Base-by-base conservation (phyloP, 2,888 invertebrate species). In the Lysandra coridon region DNA sequence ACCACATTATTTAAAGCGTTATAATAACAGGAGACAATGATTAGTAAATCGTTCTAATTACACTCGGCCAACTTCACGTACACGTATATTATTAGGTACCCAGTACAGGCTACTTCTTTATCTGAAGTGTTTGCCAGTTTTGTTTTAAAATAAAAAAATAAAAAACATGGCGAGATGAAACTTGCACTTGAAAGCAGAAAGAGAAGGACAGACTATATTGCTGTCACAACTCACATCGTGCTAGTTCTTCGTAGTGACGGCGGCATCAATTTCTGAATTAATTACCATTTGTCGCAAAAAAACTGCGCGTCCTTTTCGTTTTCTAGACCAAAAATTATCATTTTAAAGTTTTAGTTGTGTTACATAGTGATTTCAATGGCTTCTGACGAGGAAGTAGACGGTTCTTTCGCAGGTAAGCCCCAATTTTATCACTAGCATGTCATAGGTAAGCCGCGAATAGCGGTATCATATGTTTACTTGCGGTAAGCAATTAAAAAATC, bases 321-420 rank as follows among this genome's bases (percentile, higher is more conserved):
- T 92, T 91, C 89, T 90, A 90, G 89, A 89, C 89, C 86, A 89
- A 91, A 92, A 91, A 90, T 88, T 88, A 87, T 86, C 84, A 89
- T 88, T 86, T 90, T 76, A 86, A 86, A 87, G 86, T 86, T 83
- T 85, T 85, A 84, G 84, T 92, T 91, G 91, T 91, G 88, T 87
- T 88, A 87, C 88, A 90, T 88, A 88, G 88, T 91, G 86, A 84
- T 89, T 87, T 90, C 91, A 92, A 98, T 98, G 98, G 98, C 97
- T 92, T 98, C 98, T 83, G 98, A 98, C 88, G 98, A 98, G 89
- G 98, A 98, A 94, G 96, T 97, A 90, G 98, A 98, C 88, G 98
- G 97, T 90, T 97, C 96, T 91, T 97, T 96, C 90, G 97, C 97
- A 95, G 98, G 98, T 98, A 95, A 96, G 93, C 88, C 87, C 88